Conservation (phyloP, 1,140 invertebrate genomes). For the Heliconius himera region DNA sequence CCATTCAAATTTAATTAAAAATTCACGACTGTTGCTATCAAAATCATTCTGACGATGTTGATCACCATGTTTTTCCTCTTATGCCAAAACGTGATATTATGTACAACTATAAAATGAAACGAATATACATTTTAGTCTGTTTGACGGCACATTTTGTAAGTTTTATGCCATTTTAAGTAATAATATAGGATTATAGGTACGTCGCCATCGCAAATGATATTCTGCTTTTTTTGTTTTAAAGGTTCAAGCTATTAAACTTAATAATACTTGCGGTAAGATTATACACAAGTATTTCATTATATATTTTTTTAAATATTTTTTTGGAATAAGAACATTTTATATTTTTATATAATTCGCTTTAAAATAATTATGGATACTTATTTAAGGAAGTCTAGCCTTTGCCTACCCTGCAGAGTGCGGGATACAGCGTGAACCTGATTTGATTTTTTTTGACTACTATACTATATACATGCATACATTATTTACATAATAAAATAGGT, state of each 20-base stretch:
- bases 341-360: neutral
- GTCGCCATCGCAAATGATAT: neutral
- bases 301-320: neutral
- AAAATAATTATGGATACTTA: too few relatives aligned
- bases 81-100: conserved; percentile 36
- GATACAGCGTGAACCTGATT: too few relatives aligned
- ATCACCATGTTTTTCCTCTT: conserved; percentile 44
- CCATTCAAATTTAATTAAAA: conserved; percentile 36
- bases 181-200: neutral
- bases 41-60: conserved; percentile 44
- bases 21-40: conserved; percentile 37
- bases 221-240: conserved; percentile 26
- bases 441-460: too few relatives aligned
- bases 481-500: too few relatives aligned
- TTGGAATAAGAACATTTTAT: neutral
- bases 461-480: too few relatives aligned
- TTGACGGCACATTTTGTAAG: conserved; percentile 32
- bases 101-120: conserved; percentile 54
- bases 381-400: too few relatives aligned
- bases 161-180: neutral
- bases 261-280: conserved; percentile 43
- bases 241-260: conserved; percentile 46
- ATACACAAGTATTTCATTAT: neutral
- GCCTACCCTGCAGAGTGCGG: too few relatives aligned
- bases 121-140: conserved; percentile 24